Percentiles rank a stretch among this genome's conserved stretches.
Evolutionary conservation across 2,888 invertebrate genomes (phyloP).

Genomic region (Chrysotoxum bicinctum): DNA sequence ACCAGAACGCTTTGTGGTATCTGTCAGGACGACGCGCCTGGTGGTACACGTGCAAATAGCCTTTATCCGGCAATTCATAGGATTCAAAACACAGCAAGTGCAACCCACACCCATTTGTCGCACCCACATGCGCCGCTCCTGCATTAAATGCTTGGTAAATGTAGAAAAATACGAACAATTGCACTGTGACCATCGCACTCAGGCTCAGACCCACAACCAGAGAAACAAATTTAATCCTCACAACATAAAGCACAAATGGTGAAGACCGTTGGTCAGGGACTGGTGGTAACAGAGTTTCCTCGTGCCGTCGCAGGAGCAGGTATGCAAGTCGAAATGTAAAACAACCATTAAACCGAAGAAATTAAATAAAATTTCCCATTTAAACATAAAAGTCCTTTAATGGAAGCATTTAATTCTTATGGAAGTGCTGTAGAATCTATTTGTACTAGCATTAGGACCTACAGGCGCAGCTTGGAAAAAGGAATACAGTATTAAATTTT

Average conservation of each 20-base stretch:
- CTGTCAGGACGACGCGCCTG: conserved; percentile 45
- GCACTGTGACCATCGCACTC: conserved; percentile 54
- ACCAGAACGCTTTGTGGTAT: conserved; percentile 63
- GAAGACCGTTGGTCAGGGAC: neutral
- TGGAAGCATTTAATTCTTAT: conserved; percentile 50
- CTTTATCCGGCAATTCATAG: conserved; percentile 64
- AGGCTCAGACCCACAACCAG: conserved; percentile 22
- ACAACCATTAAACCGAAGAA: conserved; percentile 35
- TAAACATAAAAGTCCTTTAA: conserved; percentile 43
- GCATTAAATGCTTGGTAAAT: conserved; percentile 53
- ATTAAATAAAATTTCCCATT: conserved; percentile 17
- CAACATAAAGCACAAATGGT: conserved; percentile 32
- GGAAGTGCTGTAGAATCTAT: conserved; percentile 37
- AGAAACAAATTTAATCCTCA: conserved; percentile 65
- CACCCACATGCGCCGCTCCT: conserved; percentile 4
- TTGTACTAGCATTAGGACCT: conserved; percentile 18
- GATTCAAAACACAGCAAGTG: conserved; percentile 42
- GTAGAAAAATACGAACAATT: conserved; percentile 34
- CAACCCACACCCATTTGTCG: neutral
- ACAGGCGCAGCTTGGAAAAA: neutral
- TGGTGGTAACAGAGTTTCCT: neutral
- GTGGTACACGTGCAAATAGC: conserved; percentile 64
- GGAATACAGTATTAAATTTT: conserved; percentile 5
- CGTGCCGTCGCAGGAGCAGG: conserved; percentile 3
- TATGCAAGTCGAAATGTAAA: conserved; percentile 46